A percentile compares a stretch with the other conserved stretches of the same genome.
These are phyloP conservation scores for Stegana nigrithorax DNA, from an alignment of 2,888 invertebrate genomes.

Conservation along the genomic window DNA sequence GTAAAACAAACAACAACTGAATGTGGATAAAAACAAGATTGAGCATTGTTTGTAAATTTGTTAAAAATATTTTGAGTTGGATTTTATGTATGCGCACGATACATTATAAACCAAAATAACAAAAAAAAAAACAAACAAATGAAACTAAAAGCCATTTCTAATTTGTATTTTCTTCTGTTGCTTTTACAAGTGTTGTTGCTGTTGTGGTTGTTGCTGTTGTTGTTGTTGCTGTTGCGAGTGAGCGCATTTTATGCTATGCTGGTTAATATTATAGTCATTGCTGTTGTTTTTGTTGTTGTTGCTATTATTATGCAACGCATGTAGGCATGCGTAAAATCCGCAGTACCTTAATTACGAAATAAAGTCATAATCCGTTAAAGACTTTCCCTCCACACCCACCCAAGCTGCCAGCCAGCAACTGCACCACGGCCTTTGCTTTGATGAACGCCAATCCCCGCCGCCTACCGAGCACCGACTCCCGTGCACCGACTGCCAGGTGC, in stretches of 20 bases:
- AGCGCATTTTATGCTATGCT: not conserved
- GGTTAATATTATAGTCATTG: no score
- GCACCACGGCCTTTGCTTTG: no score
- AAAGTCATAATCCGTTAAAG: not conserved
- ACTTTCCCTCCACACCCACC: not conserved
- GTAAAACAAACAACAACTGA: not conserved
- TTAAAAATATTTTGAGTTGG: not conserved
- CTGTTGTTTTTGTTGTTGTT: no score
- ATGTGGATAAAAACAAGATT: constrained; percentile 4
- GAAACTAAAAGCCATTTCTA: constrained; percentile 52
- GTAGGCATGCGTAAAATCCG: constrained; percentile 1
- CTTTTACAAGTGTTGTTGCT: constrained; percentile 32
- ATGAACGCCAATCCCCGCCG: no score
- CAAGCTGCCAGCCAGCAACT: no score
- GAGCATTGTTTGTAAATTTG: constrained; percentile 12
- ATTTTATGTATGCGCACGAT: no score
- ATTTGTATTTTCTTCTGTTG: constrained; percentile 60
- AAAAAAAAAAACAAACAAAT: not conserved
- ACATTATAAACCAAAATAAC: not conserved
- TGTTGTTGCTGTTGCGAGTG: not conserved
- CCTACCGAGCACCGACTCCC: no score
- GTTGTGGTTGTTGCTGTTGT: not conserved
- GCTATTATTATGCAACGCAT: not conserved
- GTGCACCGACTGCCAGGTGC: no score
- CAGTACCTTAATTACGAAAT: no score